Conservation (phyloP, 2,888 invertebrate species). For the Chaetogeoica ovagalla region DNA sequence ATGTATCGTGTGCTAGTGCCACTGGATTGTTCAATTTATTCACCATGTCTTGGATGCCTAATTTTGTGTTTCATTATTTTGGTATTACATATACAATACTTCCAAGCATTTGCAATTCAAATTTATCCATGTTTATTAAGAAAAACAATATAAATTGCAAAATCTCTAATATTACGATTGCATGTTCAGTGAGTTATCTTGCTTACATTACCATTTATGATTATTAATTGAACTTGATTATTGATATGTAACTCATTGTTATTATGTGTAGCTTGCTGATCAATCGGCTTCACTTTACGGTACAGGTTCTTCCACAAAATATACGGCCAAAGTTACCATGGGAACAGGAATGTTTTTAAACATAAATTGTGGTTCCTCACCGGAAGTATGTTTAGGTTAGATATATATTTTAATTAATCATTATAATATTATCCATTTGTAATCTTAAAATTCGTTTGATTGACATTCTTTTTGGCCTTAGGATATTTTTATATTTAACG, state of each 20-base stretch:
- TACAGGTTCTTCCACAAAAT: constrained; percentile 75
- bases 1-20: constrained; percentile 88
- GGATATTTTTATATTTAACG: too few relatives aligned
- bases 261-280: constrained; percentile 72
- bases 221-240: not conserved
- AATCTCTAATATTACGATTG: constrained; percentile 75
- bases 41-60: constrained; percentile 77
- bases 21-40: constrained; percentile 95
- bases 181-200: constrained; percentile 69
- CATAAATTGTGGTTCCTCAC: constrained; percentile 71
- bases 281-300: constrained; percentile 90
- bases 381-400: constrained; percentile 53
- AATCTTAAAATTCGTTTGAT: too few relatives aligned
- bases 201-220: not conserved
- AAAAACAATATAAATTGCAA: constrained; percentile 71
- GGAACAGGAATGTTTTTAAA: constrained; percentile 91
- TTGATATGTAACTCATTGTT: constrained; percentile 4
- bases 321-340: constrained; percentile 84
- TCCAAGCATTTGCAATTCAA: constrained; percentile 80
- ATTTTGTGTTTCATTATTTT: constrained; percentile 71
- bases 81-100: constrained; percentile 75
- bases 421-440: not conserved
- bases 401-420: constrained; percentile 13
- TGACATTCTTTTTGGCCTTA: too few relatives aligned
- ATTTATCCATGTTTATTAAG: constrained; percentile 63